Percentiles rank a stretch among this genome's conserved stretches.
phyloP scores from a whole-genome alignment of 2,888 invertebrate genomes.

The Ophion slaviceki region DNA sequence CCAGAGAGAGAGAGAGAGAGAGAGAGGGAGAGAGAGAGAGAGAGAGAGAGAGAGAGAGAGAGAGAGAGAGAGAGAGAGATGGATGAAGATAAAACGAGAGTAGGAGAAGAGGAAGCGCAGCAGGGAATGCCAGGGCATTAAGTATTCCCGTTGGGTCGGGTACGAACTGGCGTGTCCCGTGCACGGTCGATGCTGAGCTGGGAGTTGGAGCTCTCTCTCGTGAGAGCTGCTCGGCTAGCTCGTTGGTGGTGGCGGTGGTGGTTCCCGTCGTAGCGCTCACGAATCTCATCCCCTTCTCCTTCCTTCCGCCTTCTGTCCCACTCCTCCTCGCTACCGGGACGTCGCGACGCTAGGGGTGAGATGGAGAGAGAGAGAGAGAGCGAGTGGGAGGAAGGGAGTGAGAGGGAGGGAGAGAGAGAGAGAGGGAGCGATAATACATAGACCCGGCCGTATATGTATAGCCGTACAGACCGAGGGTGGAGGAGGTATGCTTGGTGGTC shows the following conservation, averaged over 20 bases:
- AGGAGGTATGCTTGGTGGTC: slow-evolving; percentile 38
- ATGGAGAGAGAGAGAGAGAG: slow-evolving; percentile 18
- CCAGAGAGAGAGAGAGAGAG: slow-evolving; percentile 2
- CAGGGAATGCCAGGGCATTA: slow-evolving; percentile 74
- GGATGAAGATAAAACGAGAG: background rate
- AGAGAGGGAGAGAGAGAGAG: background rate
- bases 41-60: slow-evolving; percentile 15
- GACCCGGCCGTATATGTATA: background rate
- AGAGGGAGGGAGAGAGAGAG: slow-evolving; percentile 11
- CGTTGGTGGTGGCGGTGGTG: slow-evolving; percentile 50
- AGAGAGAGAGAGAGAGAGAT: slow-evolving; percentile 10
- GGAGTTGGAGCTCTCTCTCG: slow-evolving; percentile 68
- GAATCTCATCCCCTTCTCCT: slow-evolving; percentile 37
- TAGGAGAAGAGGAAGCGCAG: background rate
- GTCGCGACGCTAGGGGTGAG: slow-evolving; percentile 54
- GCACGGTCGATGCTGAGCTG: slow-evolving; percentile 79
- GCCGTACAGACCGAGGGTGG: slow-evolving; percentile 9
- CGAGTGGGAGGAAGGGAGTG: background rate
- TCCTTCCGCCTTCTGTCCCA: slow-evolving; percentile 11
- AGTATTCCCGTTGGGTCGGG: slow-evolving; percentile 82
- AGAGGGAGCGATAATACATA: slow-evolving; percentile 11
- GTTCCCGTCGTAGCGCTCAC: slow-evolving; percentile 50
- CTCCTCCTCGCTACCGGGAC: slow-evolving; percentile 41
- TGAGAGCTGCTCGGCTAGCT: slow-evolving; percentile 53
- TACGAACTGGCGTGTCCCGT: slow-evolving; percentile 75